These are phyloP conservation scores for Syngnathus floridae DNA, from an alignment of 2,113 vertebrate genomes.

Conservation along the genomic window DNA sequence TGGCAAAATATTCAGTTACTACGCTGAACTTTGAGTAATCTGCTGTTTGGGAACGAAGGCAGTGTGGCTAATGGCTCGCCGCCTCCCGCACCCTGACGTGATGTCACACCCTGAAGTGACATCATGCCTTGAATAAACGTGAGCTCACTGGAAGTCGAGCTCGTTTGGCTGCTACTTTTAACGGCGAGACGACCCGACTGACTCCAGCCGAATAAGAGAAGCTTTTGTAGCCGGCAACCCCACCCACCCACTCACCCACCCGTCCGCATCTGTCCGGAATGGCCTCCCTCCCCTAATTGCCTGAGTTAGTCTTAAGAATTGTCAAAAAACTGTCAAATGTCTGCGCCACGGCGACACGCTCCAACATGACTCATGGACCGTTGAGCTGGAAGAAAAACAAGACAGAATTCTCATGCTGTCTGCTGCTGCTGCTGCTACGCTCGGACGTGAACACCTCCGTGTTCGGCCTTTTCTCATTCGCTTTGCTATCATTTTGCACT, in stretches of 20 bases:
- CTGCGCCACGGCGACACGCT: constrained; percentile 55
- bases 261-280: constrained; percentile 63
- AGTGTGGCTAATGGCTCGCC: constrained; percentile 1
- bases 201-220: constrained; percentile 61
- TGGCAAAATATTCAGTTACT: constrained; percentile 28
- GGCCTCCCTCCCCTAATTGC: constrained; percentile 62
- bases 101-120: constrained; percentile 42
- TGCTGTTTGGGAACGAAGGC: neutral
- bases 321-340: constrained; percentile 67
- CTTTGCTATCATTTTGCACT: too few species aligned
- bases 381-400: constrained; percentile 51
- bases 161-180: constrained; percentile 19
- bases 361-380: constrained; percentile 55
- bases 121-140: constrained; percentile 37
- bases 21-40: constrained; percentile 6
- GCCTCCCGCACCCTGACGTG: constrained; percentile 24
- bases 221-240: constrained; percentile 40
- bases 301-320: constrained; percentile 57
- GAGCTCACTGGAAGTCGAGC: constrained; percentile 24
- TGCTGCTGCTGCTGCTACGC: neutral
- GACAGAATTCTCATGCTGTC: constrained; percentile 30
- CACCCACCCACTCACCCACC: constrained; percentile 7
- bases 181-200: constrained; percentile 46
- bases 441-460: neutral
- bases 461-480: too few species aligned